Base-by-base conservation (phyloP, 2,888 invertebrate genomes). In the Nebria salina region DNA sequence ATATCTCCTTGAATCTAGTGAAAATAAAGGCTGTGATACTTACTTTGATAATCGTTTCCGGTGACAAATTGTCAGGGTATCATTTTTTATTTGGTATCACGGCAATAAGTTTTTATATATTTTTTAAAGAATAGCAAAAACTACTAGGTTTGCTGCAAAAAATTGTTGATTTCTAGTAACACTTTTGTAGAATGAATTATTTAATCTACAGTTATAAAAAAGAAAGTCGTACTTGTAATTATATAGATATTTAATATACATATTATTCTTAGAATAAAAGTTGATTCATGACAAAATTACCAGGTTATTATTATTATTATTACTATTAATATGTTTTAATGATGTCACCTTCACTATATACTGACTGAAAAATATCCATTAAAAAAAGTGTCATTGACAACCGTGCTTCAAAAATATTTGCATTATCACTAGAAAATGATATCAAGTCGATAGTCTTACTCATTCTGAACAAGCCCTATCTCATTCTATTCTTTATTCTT, bases 391-490 rank as follows among this genome's bases (percentile, higher is more conserved):
- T 2, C 13, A 54, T 11, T 54, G 54, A 54, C 54, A 54, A 11
- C 54, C 1, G 1, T 54, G 54, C 3, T 54, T 54, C 54, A 13
- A 54, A 54, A 54, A 54, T 54, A 54, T 54, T 13, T 8, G 54
- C 5, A 34, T 34, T 34, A 34, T 2, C 34, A 34, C 34, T 34
- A 34, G 2, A 34, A 34, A 34, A 34, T 34, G 2, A 34, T 1
- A 34, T 34, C 34, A 54, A 54, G 54, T 54, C 7, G 54, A 54
- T 54, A 78, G 72, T 73, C 73, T 75, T 75, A 79, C 65, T 72
- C 75, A 54, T 66, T 79, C 75, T 75, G 73, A 79, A 75, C 75
- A 74, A 66, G 79, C 64, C 75, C 66, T 41, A 26, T 72, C 26
- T 68, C 13, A 25, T 68, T 64, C 77, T 65, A 64, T 74, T 74